Evolutionary conservation across 1,140 invertebrate species (phyloP).

Genomic region (Drosophila nigrodunni): DNA sequence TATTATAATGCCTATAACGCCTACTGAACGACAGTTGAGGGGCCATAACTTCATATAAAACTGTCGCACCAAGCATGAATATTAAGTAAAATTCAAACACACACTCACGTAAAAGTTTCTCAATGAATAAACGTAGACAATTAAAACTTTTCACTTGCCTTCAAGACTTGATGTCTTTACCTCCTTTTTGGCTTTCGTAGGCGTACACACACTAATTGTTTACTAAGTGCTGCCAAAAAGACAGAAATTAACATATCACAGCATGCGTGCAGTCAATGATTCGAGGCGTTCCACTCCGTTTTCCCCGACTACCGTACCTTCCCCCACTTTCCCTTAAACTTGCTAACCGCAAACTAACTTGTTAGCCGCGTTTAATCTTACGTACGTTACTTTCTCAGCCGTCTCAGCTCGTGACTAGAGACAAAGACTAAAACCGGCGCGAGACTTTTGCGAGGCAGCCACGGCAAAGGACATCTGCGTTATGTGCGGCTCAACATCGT

Average conservation of each 20-base stretch:
- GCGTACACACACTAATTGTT: conserved; percentile 70
- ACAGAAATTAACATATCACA: conserved; percentile 77
- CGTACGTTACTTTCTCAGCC: conserved; percentile 12
- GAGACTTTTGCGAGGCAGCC: conserved; percentile 54
- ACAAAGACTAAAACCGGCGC: conserved; percentile 56
- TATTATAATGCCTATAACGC: conserved; percentile 49
- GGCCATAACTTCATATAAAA: conserved; percentile 63
- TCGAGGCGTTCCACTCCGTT: conserved; percentile 2
- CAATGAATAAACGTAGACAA: conserved; percentile 78
- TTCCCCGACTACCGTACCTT: background rate
- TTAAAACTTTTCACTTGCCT: conserved; percentile 80
- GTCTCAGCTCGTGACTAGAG: background rate
- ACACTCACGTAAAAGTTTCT: conserved; percentile 43
- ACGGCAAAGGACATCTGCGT: conserved; percentile 80
- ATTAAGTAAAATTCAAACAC: conserved; percentile 41
- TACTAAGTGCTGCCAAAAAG: conserved; percentile 69
- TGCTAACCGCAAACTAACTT: background rate
- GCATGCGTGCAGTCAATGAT: conserved; percentile 51
- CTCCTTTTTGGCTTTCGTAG: background rate
- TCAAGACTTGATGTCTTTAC: conserved; percentile 3
- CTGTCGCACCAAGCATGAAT: conserved; percentile 49
- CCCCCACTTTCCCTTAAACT: background rate
- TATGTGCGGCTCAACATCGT: conserved; percentile 61
- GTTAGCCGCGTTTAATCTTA: conserved; percentile 32
- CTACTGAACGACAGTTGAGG: conserved; percentile 39